Evolutionary conservation across 2,113 vertebrate species (phyloP).

Genomic region (Plecotus auritus): DNA sequence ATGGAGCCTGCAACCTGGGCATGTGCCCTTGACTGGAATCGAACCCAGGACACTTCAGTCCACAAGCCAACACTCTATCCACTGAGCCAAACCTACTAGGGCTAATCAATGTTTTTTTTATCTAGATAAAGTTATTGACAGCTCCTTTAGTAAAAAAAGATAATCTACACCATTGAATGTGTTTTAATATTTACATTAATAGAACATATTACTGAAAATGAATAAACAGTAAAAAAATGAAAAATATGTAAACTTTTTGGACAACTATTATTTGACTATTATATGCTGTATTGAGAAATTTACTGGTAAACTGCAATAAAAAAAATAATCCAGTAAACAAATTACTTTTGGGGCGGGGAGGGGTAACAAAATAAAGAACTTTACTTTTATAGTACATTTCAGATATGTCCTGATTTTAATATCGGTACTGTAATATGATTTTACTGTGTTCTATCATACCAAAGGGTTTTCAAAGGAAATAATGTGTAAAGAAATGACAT

Average conservation of each 20-base stretch:
- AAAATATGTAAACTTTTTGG: neutral
- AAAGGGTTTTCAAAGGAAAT: conserved; percentile 51
- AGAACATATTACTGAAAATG: neutral
- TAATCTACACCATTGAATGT: neutral
- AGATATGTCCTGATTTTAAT: conserved; percentile 48
- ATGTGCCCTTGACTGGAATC: too few species aligned
- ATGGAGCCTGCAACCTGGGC: too few species aligned
- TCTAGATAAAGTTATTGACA: neutral
- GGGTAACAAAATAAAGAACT: neutral
- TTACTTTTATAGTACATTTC: neutral
- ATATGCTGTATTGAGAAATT: neutral
- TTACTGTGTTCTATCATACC: conserved; percentile 49
- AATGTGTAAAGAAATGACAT: conserved; percentile 41
- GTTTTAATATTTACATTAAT: neutral
- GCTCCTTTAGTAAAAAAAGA: neutral
- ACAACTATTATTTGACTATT: neutral
- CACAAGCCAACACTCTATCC: too few species aligned
- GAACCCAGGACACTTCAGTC: too few species aligned
- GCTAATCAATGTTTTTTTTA: neutral
- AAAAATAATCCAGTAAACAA: neutral
- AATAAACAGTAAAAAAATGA: neutral
- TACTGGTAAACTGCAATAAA: neutral
- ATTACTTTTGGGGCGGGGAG: neutral
- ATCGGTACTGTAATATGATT: conserved; percentile 27
- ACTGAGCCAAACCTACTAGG: too few species aligned